These are phyloP conservation scores for Piezodorus guildinii DNA, from an alignment of 1,140 invertebrate genomes.

Conservation along the genomic window DNA sequence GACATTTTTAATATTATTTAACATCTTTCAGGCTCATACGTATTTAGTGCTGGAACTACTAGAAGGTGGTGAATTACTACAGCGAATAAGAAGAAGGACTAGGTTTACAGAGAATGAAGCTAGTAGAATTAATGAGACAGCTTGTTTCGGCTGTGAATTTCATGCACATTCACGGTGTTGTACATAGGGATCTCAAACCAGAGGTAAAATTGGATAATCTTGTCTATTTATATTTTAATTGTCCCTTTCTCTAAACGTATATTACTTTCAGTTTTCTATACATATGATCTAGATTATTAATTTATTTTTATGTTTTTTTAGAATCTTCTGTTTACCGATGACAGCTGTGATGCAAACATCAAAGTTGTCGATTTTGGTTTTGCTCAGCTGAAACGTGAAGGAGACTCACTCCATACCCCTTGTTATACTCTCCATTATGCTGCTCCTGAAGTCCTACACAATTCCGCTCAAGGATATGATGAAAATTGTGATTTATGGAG, in stretches of 20 bases:
- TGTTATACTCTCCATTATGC: slow-evolving; percentile 85
- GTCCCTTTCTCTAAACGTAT: too few relatives aligned
- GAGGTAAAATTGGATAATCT: slow-evolving; percentile 42
- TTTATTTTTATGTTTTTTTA: slow-evolving; percentile 31
- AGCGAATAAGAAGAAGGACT: slow-evolving; percentile 47
- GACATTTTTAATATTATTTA: neutral
- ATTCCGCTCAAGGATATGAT: slow-evolving; percentile 54
- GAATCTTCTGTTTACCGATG: slow-evolving; percentile 62
- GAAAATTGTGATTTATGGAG: slow-evolving; percentile 89
- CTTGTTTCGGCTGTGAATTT: slow-evolving; percentile 68
- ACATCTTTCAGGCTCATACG: slow-evolving; percentile 42
- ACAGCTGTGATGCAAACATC: slow-evolving; percentile 49
- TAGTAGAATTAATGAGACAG: slow-evolving; percentile 55
- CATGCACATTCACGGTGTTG: slow-evolving; percentile 68
- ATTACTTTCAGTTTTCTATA: too few relatives aligned
- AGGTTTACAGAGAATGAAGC: slow-evolving; percentile 59
- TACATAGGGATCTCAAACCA: slow-evolving; percentile 84
- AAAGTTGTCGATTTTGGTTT: slow-evolving; percentile 88
- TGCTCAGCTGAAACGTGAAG: slow-evolving; percentile 54
- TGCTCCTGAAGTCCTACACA: slow-evolving; percentile 73
- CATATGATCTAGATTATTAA: too few relatives aligned
- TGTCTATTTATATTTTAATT: too few relatives aligned
- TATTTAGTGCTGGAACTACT: slow-evolving; percentile 82
- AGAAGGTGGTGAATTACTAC: slow-evolving; percentile 75
- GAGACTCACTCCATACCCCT: slow-evolving; percentile 59